A percentile compares a stretch with the other conserved stretches of the same genome.
Evolutionary conservation across 2,888 invertebrate species (phyloP).

Genomic region (Danaus chrysippus): DNA sequence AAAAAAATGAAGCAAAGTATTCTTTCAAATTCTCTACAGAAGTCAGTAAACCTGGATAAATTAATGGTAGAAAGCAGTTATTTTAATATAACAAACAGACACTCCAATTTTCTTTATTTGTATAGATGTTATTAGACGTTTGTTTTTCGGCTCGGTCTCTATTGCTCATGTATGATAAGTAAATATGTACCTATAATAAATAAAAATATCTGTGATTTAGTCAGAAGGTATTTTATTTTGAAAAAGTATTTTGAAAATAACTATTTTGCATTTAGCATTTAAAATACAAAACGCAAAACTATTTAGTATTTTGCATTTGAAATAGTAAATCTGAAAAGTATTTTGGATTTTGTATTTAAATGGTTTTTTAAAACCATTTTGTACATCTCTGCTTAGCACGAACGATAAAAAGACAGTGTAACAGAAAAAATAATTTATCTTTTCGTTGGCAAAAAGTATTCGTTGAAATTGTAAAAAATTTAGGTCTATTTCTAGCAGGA

Average conservation of each 20-base stretch:
- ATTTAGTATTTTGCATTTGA: slow-evolving; percentile 6
- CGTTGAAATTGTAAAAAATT: too few relatives aligned
- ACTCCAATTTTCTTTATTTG: too few relatives aligned
- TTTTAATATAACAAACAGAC: too few relatives aligned
- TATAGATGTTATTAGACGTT: too few relatives aligned
- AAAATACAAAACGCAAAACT: background rate
- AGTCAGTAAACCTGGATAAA: too few relatives aligned
- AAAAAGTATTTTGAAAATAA: slow-evolving; percentile 7
- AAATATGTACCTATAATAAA: background rate
- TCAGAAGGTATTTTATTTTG: slow-evolving; percentile 3
- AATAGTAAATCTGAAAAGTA: background rate
- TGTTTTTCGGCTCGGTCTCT: too few relatives aligned
- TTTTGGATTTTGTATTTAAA: background rate
- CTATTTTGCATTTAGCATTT: slow-evolving; percentile 3
- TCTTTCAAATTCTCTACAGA: too few relatives aligned
- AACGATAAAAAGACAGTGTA: slow-evolving; percentile 12
- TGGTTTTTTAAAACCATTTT: background rate
- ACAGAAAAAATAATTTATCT: slow-evolving; percentile 11
- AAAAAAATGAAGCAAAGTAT: too few relatives aligned
- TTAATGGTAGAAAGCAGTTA: too few relatives aligned
- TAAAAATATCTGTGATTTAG: background rate
- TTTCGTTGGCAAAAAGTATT: slow-evolving; percentile 16
- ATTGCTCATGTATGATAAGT: too few relatives aligned
- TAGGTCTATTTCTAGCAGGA: too few relatives aligned
- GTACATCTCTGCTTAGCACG: slow-evolving; percentile 8